Evolutionary conservation across 2,888 invertebrate genomes (phyloP).

Genomic region (Lottia scabra): DNA sequence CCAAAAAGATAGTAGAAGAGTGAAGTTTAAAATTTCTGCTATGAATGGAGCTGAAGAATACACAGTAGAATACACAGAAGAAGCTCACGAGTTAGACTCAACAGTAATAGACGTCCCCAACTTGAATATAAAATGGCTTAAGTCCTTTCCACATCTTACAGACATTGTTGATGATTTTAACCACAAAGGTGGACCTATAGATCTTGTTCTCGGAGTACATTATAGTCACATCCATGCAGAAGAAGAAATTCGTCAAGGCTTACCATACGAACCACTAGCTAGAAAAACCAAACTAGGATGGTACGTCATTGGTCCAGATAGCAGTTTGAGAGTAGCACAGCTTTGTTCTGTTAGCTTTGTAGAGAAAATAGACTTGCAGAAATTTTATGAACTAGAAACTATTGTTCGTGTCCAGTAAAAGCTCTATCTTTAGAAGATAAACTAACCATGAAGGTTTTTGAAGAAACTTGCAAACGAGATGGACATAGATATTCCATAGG

Average conservation of each 20-base stretch:
- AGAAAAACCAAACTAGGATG: constrained; percentile 20
- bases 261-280: constrained; percentile 20
- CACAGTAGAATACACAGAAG: constrained; percentile 8
- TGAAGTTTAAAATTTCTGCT: constrained; percentile 14
- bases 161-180: not conserved
- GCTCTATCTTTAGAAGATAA: constrained; percentile 10
- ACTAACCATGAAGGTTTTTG: constrained; percentile 10
- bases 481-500: constrained; percentile 5
- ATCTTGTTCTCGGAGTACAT: constrained; percentile 17
- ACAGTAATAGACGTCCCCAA: constrained; percentile 15
- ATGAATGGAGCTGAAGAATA: constrained; percentile 16
- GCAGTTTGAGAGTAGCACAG: not conserved
- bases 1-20: constrained; percentile 9
- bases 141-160: not conserved
- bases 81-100: constrained; percentile 19
- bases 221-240: constrained; percentile 21
- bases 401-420: constrained; percentile 12
- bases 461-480: constrained; percentile 14
- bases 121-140: constrained; percentile 10
- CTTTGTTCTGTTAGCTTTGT: constrained; percentile 3
- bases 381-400: constrained; percentile 10
- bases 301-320: constrained; percentile 14
- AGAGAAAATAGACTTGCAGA: constrained; percentile 7
- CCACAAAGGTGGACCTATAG: constrained; percentile 16
- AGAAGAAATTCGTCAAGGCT: constrained; percentile 9